Conservation (phyloP, 2,888 invertebrate genomes). For the Scaptomyza parva region DNA sequence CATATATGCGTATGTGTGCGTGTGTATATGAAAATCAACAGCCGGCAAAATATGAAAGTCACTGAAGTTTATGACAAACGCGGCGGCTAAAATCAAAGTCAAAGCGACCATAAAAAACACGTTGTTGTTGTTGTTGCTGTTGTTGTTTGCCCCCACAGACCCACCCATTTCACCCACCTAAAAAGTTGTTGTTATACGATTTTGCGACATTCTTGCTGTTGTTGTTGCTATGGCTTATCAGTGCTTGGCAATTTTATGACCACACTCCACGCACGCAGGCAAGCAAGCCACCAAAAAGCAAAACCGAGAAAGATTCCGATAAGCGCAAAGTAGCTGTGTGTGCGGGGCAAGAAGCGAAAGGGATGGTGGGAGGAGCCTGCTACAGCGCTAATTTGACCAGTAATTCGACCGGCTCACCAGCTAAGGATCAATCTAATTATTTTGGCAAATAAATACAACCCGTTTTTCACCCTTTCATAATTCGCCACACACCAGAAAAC, state of each 20-base stretch:
- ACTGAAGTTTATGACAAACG: constrained; percentile 71
- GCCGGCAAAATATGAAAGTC: constrained; percentile 78
- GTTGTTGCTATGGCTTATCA: constrained; percentile 53
- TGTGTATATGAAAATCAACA: constrained; percentile 58
- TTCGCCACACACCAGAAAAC: constrained; percentile 54
- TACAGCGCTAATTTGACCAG: constrained; percentile 73
- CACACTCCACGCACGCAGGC: constrained; percentile 13
- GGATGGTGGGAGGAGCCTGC: constrained; percentile 54
- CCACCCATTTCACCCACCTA: neutral
- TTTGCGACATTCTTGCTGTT: constrained; percentile 71
- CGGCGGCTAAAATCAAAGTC: constrained; percentile 80
- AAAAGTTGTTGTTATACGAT: constrained; percentile 53
- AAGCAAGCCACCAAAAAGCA: neutral
- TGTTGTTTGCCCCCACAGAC: constrained; percentile 2
- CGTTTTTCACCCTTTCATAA: constrained; percentile 58
- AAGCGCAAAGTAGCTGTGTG: constrained; percentile 31
- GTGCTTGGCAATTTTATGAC: constrained; percentile 59
- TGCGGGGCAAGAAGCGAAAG: neutral
- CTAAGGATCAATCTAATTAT: constrained; percentile 84
- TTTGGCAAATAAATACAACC: constrained; percentile 81
- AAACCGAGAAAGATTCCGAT: constrained; percentile 21
- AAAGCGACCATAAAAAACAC: constrained; percentile 62
- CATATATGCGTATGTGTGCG: neutral
- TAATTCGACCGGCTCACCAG: constrained; percentile 55
- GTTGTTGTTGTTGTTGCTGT: constrained; percentile 22